These are phyloP conservation scores for Tachypleus tridentatus DNA, from an alignment of 1,140 invertebrate genomes.

Conservation along the genomic window DNA sequence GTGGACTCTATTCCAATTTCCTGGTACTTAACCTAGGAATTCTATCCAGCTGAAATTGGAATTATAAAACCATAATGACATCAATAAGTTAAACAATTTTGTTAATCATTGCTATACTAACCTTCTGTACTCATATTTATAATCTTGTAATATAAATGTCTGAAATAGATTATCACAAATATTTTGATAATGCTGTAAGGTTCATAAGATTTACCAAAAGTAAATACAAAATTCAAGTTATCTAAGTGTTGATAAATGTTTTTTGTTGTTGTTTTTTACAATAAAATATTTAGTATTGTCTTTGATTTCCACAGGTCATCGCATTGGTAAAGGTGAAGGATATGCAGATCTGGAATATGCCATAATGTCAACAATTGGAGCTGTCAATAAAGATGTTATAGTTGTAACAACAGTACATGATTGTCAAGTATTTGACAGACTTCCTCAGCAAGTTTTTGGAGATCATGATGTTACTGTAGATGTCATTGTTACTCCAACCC, in stretches of 20 bases:
- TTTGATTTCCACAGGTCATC: slow-evolving; percentile 35
- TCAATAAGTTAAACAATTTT: no score
- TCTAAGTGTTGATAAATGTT: not conserved
- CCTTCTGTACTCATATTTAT: no score
- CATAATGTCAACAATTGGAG: slow-evolving; percentile 59
- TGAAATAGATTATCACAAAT: no score
- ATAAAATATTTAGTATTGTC: not conserved
- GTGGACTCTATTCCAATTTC: no score
- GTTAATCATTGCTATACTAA: no score
- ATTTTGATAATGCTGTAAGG: no score
- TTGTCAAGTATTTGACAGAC: slow-evolving; percentile 58
- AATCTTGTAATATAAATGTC: no score
- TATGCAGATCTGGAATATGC: slow-evolving; percentile 71
- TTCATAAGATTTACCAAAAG: no score
- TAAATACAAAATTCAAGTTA: no score
- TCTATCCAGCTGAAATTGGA: no score
- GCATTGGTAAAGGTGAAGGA: slow-evolving; percentile 74
- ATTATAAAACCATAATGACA: no score
- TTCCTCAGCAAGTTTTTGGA: slow-evolving; percentile 57
- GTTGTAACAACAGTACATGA: slow-evolving; percentile 74
- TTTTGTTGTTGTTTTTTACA: slow-evolving; percentile 2
- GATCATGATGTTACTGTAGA: slow-evolving; percentile 68
- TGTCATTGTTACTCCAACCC: slow-evolving; percentile 66
- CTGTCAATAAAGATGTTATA: slow-evolving; percentile 52
- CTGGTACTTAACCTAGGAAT: no score